A percentile compares a stretch with the other conserved stretches of the same genome.
Evolutionary conservation across 2,797 vertebrate species (phyloP).

Genomic region (Eptatretus atami): DNA sequence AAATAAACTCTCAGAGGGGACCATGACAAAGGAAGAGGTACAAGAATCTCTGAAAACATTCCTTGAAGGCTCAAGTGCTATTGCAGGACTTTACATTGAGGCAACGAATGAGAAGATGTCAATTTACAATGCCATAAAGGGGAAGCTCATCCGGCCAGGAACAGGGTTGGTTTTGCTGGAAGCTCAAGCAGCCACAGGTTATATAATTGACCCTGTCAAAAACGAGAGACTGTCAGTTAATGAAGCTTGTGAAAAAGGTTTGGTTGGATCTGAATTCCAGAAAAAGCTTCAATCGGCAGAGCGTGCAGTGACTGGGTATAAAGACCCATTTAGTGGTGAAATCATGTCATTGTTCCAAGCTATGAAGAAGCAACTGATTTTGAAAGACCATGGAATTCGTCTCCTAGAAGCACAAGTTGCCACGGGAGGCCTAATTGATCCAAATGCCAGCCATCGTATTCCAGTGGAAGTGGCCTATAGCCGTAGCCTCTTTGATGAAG

Average conservation of each 20-base stretch:
- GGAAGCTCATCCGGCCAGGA: constrained; percentile 9
- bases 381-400: constrained; percentile 23
- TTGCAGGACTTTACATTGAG: constrained; percentile 12
- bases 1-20: constrained; percentile 11
- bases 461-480: constrained; percentile 25
- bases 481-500: constrained; percentile 27
- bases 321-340: constrained; percentile 32
- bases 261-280: constrained; percentile 33
- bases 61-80: constrained; percentile 13
- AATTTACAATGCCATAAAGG: constrained; percentile 14
- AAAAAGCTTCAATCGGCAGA: constrained; percentile 28
- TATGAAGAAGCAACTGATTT: constrained; percentile 31
- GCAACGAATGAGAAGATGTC: constrained; percentile 13
- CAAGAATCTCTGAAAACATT: constrained; percentile 9
- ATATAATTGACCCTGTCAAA: constrained; percentile 22
- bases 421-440: constrained; percentile 34
- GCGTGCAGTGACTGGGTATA: constrained; percentile 29
- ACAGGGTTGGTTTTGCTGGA: constrained; percentile 29
- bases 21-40: constrained; percentile 9
- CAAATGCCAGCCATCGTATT: constrained; percentile 25
- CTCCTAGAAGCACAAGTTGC: constrained; percentile 31
- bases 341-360: constrained; percentile 35
- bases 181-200: constrained; percentile 38
- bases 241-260: constrained; percentile 22
- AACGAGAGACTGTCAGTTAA: constrained; percentile 29